Conservation (phyloP, 2,113 vertebrate genomes). For the Vanacampus margaritifer region DNA sequence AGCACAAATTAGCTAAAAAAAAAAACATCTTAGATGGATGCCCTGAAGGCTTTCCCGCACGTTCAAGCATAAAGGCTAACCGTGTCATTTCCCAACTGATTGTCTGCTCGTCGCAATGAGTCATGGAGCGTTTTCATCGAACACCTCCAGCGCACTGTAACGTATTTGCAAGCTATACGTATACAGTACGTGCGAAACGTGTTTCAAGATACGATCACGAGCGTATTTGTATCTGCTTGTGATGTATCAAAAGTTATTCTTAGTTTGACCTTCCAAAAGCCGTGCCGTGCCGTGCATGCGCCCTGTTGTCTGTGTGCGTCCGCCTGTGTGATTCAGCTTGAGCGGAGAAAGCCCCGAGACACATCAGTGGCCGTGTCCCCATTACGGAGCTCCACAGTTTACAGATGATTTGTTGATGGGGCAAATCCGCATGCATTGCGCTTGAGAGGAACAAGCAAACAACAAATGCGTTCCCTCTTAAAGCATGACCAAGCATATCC, state of each 20-base stretch:
- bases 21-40: not conserved
- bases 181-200: not conserved
- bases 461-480: slow-evolving; percentile 21
- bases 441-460: slow-evolving; percentile 29
- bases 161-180: too few relatives aligned
- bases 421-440: slow-evolving; percentile 39
- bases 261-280: slow-evolving; percentile 68
- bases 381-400: slow-evolving; percentile 51
- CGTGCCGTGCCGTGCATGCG: slow-evolving; percentile 37
- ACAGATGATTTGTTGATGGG: slow-evolving; percentile 60
- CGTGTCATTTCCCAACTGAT: slow-evolving; percentile 24
- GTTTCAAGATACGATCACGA: slow-evolving; percentile 38
- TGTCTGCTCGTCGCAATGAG: slow-evolving; percentile 15
- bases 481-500: slow-evolving; percentile 11
- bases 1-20: slow-evolving; percentile 32
- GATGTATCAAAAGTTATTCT: slow-evolving; percentile 59
- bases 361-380: slow-evolving; percentile 50
- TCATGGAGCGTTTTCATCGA: slow-evolving; percentile 7
- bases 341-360: slow-evolving; percentile 60
- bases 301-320: slow-evolving; percentile 61
- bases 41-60: slow-evolving; percentile 11
- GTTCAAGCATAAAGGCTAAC: slow-evolving; percentile 26
- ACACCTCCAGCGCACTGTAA: not conserved
- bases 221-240: slow-evolving; percentile 43
- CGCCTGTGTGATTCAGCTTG: slow-evolving; percentile 61